Base-by-base conservation (phyloP, 2,797 vertebrate species). In the Pipistrellus pygmaeus region DNA sequence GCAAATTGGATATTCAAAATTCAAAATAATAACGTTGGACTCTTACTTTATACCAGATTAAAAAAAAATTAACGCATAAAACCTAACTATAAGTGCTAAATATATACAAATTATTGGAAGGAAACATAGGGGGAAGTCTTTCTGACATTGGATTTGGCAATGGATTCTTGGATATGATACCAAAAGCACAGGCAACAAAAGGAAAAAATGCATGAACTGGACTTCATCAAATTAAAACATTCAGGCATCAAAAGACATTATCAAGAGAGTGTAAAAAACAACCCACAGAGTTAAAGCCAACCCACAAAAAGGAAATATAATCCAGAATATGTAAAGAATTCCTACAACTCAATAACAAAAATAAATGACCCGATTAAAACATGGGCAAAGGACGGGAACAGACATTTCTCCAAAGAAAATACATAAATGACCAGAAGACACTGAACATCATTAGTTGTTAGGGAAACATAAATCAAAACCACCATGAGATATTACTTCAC, bases 31-130 rank as follows among this genome's bases (percentile, higher is more conserved):
- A 18, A 30, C 60, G 23, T 44, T 85, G 53, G 48, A 15, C 8
- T 55, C 38, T 25, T 85, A 85, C 6, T 83, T 64, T 71, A 25
- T 30, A 66, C 11, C 23, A 46, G 21, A 38, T 27, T 35, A 35
- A 91, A 13, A 48, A 87, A 91, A 91, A 90, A 41, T 71, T 66
- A 81, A 64, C 38, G 38, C 38, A 23, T 69, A 91, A 85, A 41
- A 57, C n/a, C 35, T 84, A 72, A 84, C 55, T 85, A 6, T 75
- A 73, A 90, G 55, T 30, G 27, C 62, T 66, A 76, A 88, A 60
- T 72, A 27, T 68, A 68, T 66, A 66, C 8, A 66, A 66, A 32
- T 32, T 32, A n/a, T 73, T 82, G n/a, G 66, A 66, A 94, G 25
- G 66, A 75, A 93, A 78, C 7, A 10, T 2, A 32, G 5, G 3